These are phyloP conservation scores for Antitype chi DNA, from an alignment of 2,888 invertebrate species.

Conservation along the genomic window DNA sequence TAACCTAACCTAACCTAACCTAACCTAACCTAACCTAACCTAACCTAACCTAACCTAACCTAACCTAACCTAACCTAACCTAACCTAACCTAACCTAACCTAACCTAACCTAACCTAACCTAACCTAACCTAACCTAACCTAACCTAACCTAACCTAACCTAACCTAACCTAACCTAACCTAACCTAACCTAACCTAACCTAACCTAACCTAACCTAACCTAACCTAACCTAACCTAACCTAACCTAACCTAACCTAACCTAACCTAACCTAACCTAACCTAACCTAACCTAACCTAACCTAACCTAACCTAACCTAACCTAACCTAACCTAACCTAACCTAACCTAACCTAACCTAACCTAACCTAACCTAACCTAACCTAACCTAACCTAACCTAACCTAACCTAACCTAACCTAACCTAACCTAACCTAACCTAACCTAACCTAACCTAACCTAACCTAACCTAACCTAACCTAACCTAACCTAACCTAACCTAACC, in stretches of 20 bases:
- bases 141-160: constrained; percentile 37
- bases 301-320: constrained; percentile 66
- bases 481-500: constrained; percentile 43
- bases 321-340: constrained; percentile 64
- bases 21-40: too few relatives aligned
- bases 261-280: constrained; percentile 70
- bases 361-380: constrained; percentile 54
- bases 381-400: constrained; percentile 64
- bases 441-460: too few relatives aligned
- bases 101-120: too few relatives aligned
- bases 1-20: too few relatives aligned
- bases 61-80: too few relatives aligned
- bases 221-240: constrained; percentile 70
- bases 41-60: too few relatives aligned
- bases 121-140: too few relatives aligned
- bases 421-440: too few relatives aligned
- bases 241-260: constrained; percentile 67
- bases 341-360: constrained; percentile 66
- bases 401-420: too few relatives aligned
- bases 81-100: too few relatives aligned
- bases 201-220: too few relatives aligned
- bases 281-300: constrained; percentile 68
- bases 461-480: constrained; percentile 39
- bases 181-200: too few relatives aligned
- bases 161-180: constrained; percentile 39